Conservation (phyloP, 2,888 invertebrate genomes). For the Digitonthophagus gazella region DNA sequence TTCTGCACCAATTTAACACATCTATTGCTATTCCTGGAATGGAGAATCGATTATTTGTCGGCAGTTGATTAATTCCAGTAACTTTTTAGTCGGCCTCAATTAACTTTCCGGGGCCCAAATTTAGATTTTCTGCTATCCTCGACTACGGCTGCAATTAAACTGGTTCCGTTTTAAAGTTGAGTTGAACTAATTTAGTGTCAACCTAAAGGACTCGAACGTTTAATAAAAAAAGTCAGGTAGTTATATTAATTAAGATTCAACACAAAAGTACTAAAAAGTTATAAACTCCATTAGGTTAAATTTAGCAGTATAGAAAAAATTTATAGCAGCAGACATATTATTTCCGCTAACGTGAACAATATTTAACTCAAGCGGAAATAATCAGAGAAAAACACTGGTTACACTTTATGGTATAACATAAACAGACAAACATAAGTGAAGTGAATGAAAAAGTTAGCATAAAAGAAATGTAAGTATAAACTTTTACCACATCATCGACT, state of each 20-base stretch:
- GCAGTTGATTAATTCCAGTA: background rate
- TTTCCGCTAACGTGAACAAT: background rate
- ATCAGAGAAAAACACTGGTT: no score
- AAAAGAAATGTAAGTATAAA: no score
- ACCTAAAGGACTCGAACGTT: background rate
- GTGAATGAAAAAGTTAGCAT: no score
- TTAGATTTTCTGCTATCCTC: background rate
- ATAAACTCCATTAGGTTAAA: background rate
- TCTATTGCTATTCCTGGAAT: background rate
- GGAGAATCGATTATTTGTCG: background rate
- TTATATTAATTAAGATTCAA: no score
- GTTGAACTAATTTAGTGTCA: background rate
- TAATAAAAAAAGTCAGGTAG: no score
- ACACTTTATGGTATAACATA: no score
- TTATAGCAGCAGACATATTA: background rate
- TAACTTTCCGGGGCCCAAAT: background rate
- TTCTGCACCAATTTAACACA: background rate
- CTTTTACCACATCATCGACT: no score
- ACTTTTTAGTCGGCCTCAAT: background rate
- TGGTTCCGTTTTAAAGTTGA: background rate
- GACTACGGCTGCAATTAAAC: no score
- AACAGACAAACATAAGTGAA: no score
- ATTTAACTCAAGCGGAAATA: background rate
- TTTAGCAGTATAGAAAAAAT: background rate
- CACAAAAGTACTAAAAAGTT: background rate